phyloP scores from a whole-genome alignment of 2,113 vertebrate genomes.

The Lepus timidus region DNA sequence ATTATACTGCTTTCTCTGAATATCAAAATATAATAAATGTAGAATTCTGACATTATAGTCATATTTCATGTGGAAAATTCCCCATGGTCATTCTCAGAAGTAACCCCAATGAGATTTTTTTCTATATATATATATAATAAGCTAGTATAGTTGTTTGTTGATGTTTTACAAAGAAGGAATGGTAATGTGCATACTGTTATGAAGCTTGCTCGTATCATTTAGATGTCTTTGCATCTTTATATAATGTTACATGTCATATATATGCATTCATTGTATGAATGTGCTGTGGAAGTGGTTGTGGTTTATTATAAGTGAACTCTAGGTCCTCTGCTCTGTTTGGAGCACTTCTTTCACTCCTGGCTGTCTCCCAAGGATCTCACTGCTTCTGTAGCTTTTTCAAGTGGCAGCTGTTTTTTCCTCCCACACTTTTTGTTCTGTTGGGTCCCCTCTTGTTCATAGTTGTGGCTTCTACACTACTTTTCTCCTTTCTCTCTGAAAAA shows the following conservation, averaged over 20 bases:
- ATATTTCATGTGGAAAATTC: not conserved
- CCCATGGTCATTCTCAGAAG: not conserved
- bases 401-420: not conserved
- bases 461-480: not conserved
- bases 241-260: not conserved
- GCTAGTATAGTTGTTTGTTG: not conserved
- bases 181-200: not conserved
- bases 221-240: not conserved
- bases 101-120: not conserved
- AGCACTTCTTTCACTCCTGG: not conserved
- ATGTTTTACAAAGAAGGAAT: conserved; percentile 7
- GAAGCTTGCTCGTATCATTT: conserved; percentile 8
- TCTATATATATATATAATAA: not conserved
- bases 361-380: not conserved
- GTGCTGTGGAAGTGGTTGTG: not conserved
- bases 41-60: not conserved
- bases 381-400: not conserved
- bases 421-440: not conserved
- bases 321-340: not conserved
- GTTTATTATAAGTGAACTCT: not conserved
- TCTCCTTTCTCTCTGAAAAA: not conserved
- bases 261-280: not conserved
- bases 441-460: not conserved
- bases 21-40: not conserved
- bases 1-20: not conserved